phyloP scores from a whole-genome alignment of 2,113 vertebrate genomes.

The Salminus brasiliensis region DNA sequence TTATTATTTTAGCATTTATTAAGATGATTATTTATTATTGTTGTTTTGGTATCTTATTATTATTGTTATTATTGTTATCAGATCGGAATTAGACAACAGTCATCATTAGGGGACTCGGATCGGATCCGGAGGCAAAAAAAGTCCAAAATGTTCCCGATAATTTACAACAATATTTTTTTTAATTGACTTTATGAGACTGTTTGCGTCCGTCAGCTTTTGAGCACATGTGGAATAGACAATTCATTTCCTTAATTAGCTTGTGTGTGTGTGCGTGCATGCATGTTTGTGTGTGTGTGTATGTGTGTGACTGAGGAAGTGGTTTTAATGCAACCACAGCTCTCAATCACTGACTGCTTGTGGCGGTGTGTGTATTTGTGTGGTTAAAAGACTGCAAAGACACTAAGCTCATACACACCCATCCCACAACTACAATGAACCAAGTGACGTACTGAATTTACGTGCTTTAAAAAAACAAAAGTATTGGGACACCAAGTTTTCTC shows the following conservation, averaged over 20 bases:
- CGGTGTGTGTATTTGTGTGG: background rate
- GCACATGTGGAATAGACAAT: slow-evolving; percentile 38
- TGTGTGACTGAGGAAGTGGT: slow-evolving; percentile 5
- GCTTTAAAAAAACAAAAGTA: background rate
- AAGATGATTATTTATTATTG: no score
- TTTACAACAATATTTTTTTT: background rate
- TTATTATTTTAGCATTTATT: no score
- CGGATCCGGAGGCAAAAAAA: no score
- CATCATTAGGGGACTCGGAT: no score
- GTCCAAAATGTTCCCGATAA: background rate
- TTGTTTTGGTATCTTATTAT: no score
- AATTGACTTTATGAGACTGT: background rate
- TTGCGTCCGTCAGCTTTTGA: background rate
- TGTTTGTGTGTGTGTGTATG: slow-evolving; percentile 6
- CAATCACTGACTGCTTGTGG: slow-evolving; percentile 32
- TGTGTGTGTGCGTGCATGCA: slow-evolving; percentile 9
- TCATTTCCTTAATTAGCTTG: slow-evolving; percentile 42
- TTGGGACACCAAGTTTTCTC: no score
- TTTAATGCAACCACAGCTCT: slow-evolving; percentile 28
- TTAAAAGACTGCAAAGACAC: slow-evolving; percentile 2
- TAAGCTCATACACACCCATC: background rate
- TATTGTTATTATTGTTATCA: no score
- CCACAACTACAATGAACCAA: background rate
- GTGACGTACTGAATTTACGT: background rate
- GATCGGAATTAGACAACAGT: no score